A percentile compares a stretch with the other conserved stretches of the same genome.
phyloP scores from a whole-genome alignment of 2,113 vertebrate species.

The Rana temporaria region DNA sequence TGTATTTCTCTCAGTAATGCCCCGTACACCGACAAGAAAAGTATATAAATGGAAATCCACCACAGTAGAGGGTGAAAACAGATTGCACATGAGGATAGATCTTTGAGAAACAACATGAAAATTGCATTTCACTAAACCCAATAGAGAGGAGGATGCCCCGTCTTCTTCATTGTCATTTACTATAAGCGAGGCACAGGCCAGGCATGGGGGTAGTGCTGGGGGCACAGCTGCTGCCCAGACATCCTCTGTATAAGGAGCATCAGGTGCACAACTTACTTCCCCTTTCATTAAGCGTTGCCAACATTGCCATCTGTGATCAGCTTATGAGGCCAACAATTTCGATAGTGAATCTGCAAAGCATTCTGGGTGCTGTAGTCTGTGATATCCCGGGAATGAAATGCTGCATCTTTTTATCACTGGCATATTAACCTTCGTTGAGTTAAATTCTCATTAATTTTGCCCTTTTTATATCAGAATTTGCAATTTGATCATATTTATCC shows the following conservation, averaged over 20 bases:
- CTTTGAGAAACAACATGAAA: no score
- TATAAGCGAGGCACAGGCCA: background rate
- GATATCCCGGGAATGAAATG: background rate
- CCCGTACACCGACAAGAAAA: no score
- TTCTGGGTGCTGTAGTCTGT: slow-evolving; percentile 20
- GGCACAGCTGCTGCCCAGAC: slow-evolving; percentile 51
- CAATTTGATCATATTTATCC: no score
- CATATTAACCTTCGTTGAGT: no score
- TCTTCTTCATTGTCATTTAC: background rate
- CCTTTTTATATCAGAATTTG: no score
- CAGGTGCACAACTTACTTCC: slow-evolving; percentile 48
- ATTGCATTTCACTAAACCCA: no score
- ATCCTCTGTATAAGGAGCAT: slow-evolving; percentile 34
- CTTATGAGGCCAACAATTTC: slow-evolving; percentile 35
- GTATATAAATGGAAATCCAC: no score
- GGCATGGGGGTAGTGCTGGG: slow-evolving; percentile 20
- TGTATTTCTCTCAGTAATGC: no score
- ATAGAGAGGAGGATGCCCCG: background rate
- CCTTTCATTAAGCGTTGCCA: slow-evolving; percentile 45
- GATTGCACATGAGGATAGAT: no score
- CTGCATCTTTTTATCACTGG: background rate
- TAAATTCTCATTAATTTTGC: no score
- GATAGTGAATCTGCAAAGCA: slow-evolving; percentile 26
- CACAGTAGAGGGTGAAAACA: no score
- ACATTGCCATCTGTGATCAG: slow-evolving; percentile 47